phyloP scores from a whole-genome alignment of 2,797 vertebrate genomes.

The Typhlichthys eigenmanni region DNA sequence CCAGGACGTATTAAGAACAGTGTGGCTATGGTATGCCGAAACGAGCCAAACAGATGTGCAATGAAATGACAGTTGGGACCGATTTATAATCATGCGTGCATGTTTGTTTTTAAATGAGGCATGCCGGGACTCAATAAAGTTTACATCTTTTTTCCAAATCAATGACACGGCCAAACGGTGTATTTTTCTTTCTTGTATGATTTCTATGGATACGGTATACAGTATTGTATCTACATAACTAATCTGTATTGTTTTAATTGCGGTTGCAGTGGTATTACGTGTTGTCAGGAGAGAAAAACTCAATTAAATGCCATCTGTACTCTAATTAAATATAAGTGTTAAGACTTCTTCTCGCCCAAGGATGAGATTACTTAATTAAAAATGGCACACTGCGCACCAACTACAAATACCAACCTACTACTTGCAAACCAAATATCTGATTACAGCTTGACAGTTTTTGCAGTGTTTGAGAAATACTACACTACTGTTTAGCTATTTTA shows the following conservation, averaged over 20 bases:
- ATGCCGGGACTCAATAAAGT: slow-evolving; percentile 24
- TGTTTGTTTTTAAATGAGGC: slow-evolving; percentile 22
- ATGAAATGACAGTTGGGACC: slow-evolving; percentile 19
- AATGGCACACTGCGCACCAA: not conserved
- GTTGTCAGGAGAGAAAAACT: slow-evolving; percentile 24
- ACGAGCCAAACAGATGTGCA: slow-evolving; percentile 16
- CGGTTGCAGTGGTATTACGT: slow-evolving; percentile 7
- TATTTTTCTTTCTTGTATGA: slow-evolving; percentile 27
- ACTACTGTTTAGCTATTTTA: not conserved
- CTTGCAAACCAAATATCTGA: not conserved
- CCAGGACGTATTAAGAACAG: slow-evolving; percentile 25
- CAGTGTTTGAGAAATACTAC: not conserved
- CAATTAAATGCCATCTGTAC: not conserved
- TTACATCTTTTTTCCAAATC: slow-evolving; percentile 23
- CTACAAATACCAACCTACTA: not conserved
- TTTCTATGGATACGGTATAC: slow-evolving; percentile 44
- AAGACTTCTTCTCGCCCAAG: not conserved
- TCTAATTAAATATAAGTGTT: not conserved
- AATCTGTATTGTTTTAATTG: slow-evolving; percentile 11
- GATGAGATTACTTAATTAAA: slow-evolving; percentile 16
- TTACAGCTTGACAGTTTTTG: not conserved
- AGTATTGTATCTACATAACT: slow-evolving; percentile 5
- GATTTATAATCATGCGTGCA: slow-evolving; percentile 20
- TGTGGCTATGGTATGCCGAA: slow-evolving; percentile 29
- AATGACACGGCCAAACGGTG: slow-evolving; percentile 10